Conservation (phyloP, 2,113 vertebrate species). For the Chrysochloris asiatica region DNA sequence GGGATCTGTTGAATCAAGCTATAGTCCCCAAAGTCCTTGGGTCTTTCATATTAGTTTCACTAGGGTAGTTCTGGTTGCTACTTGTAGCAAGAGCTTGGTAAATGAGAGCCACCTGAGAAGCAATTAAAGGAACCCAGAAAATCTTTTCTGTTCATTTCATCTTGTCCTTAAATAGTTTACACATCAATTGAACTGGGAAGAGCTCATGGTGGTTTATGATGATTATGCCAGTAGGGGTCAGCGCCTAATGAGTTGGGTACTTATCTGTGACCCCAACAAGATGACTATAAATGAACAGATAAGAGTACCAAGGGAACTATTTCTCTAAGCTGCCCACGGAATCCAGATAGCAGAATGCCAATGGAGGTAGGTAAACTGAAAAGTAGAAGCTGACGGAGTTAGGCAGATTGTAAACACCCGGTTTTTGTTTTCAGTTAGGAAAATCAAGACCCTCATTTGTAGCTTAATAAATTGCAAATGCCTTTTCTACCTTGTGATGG, state of each 20-base stretch:
- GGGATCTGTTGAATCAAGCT: conserved; percentile 4
- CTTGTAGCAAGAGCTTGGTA: conserved; percentile 69
- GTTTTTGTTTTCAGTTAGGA: not conserved
- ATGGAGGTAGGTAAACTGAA: not conserved
- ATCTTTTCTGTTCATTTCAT: conserved; percentile 73
- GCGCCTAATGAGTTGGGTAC: conserved; percentile 73
- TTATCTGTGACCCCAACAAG: conserved; percentile 74
- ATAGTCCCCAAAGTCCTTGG: conserved; percentile 29
- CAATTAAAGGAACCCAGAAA: conserved; percentile 78
- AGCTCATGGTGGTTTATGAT: conserved; percentile 72
- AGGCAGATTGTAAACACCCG: not conserved
- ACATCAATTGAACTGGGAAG: conserved; percentile 70
- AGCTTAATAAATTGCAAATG: not conserved
- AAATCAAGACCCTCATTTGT: not conserved
- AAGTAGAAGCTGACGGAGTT: not conserved
- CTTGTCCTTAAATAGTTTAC: conserved; percentile 74
- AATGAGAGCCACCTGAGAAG: conserved; percentile 81
- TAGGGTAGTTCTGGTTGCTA: conserved; percentile 64
- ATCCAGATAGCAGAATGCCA: not conserved
- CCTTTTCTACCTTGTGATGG: not conserved
- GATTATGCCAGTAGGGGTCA: conserved; percentile 73
- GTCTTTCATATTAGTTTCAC: conserved; percentile 69
- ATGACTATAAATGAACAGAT: conserved; percentile 67
- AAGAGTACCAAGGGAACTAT: conserved; percentile 62
- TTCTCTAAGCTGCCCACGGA: conserved; percentile 59